Evolutionary conservation across 2,797 vertebrate species (phyloP).

Genomic region (Myotis planiceps): DNA sequence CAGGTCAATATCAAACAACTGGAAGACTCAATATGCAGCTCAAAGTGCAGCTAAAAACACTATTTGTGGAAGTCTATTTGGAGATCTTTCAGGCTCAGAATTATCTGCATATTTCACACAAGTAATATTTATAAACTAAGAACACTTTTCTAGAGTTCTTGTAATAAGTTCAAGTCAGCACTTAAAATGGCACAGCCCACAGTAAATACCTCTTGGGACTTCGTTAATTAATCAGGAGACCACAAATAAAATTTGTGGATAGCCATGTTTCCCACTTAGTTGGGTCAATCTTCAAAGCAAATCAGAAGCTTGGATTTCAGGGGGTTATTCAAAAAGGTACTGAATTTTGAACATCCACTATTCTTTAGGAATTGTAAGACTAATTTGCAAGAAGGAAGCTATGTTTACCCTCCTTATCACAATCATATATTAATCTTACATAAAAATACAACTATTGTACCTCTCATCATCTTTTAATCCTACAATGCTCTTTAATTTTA

Average conservation of each 20-base stretch:
- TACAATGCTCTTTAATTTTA: slow-evolving; percentile 41
- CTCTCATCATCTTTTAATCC: neutral
- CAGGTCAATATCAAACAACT: neutral
- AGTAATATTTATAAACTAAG: slow-evolving; percentile 24
- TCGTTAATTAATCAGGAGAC: neutral
- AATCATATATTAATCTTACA: neutral
- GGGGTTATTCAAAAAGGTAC: neutral
- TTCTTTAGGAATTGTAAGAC: slow-evolving; percentile 1
- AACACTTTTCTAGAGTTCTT: neutral
- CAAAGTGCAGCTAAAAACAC: neutral
- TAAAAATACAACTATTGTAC: neutral
- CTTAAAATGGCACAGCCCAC: neutral
- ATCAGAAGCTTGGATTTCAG: neutral
- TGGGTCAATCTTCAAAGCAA: slow-evolving; percentile 40
- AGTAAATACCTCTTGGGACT: neutral
- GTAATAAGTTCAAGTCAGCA: neutral
- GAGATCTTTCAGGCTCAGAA: neutral
- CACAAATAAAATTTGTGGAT: neutral
- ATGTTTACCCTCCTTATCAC: neutral
- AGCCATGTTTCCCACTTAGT: neutral
- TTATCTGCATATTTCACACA: neutral
- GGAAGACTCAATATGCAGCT: neutral
- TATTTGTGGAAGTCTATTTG: neutral
- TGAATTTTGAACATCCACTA: neutral
- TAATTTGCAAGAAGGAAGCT: neutral